Evolutionary conservation across 2,113 vertebrate species (phyloP), one percentile per base, ranked within the genome.

Genomic region (Psittacara wagleri): DNA sequence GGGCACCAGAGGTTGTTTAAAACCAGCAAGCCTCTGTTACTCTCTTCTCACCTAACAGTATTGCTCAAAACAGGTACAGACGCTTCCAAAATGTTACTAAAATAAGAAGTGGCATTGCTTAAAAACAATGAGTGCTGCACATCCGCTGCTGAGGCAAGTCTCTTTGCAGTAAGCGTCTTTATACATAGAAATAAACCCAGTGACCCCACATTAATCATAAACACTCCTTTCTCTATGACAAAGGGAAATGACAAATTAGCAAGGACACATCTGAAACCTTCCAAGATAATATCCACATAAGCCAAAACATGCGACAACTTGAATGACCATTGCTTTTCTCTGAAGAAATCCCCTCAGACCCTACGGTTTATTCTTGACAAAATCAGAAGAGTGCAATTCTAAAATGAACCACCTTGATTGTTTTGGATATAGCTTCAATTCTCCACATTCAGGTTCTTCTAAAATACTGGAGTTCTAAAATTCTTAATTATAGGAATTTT

Each of bases 81-180:
- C 0, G 0, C 74, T 87, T 92, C 74, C 46, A 86, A 93, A 88
- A 77, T 6, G 49, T 73, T 86, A 62, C 91, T 95, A 92, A 96
- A 96, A 76, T 95, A 90, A 95, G 88, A 84, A 95, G 31, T 28
- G 17, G 27, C 46, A 31, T 76, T 93, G 77, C 95, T 89, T 91
- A 91, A 95, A 94, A 95, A 88, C 52, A 79, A 79, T 37, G 49
- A 90, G n/a, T n/a, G 33, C 69, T 88, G 74, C 80, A 76, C 72
- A 92, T 75, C 49, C 78, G 73, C 29, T 82, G 88, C 92, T 87
- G 86, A 93, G 59, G 35, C 77, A 88, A 69, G 39, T 46, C 8
- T 93, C 46, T 93, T 44, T 17, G 52, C 62, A 83, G 64, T 64
- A 88, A 83, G 61, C 68, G 81, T 68, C 66, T 91, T 85, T 88